Conservation (phyloP, 2,113 vertebrate genomes). For the Hippocampus zosterae region DNA sequence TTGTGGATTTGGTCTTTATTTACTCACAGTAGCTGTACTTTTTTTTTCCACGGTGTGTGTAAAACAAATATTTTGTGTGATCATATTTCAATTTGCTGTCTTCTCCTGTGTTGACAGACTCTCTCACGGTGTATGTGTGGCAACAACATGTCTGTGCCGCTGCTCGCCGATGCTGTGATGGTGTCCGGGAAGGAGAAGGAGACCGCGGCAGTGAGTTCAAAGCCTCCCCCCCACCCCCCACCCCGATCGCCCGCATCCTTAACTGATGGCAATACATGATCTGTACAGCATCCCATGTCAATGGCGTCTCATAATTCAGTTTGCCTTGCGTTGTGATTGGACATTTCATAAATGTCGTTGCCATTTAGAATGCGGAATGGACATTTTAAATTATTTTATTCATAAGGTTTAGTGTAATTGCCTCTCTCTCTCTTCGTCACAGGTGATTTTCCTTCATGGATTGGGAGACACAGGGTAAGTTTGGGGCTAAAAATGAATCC, state of each 20-base stretch:
- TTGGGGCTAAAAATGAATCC: neutral
- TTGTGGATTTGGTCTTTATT: no score
- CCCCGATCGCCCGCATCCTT: neutral
- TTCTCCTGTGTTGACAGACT: conserved; percentile 40
- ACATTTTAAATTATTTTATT: no score
- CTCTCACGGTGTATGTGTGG: conserved; percentile 96
- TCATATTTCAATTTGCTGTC: neutral
- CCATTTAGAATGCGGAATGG: no score
- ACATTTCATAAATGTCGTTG: neutral
- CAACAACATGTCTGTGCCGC: conserved; percentile 99
- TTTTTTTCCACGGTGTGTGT: no score
- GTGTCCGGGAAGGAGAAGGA: conserved; percentile 93
- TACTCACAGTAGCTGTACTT: no score
- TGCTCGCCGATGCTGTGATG: conserved; percentile 94
- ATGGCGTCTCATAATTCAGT: neutral
- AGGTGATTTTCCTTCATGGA: conserved; percentile 98
- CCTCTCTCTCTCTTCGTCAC: conserved; percentile 11
- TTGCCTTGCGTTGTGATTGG: neutral
- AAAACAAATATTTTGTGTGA: neutral
- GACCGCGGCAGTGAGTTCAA: conserved; percentile 89
- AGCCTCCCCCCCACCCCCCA: neutral
- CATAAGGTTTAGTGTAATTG: no score
- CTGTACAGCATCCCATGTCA: no score
- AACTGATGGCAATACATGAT: no score
- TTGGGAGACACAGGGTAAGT: conserved; percentile 94